Percentiles rank a stretch among this genome's conserved stretches.
Evolutionary conservation across 2,888 invertebrate species (phyloP).

Genomic region (Invenusta paracnida): DNA sequence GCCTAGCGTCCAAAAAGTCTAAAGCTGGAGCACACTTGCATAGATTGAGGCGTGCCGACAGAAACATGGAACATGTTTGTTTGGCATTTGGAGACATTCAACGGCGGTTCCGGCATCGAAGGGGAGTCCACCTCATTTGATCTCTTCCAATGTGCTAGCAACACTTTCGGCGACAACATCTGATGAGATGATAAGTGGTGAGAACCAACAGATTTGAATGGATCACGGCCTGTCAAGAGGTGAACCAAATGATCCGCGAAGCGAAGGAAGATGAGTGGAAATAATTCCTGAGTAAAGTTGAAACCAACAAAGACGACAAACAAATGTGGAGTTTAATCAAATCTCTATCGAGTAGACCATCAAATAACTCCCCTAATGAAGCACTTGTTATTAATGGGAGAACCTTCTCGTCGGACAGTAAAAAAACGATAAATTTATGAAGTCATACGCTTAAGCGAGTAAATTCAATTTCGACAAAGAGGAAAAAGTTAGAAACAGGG

Average conservation of each 20-base stretch:
- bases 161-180: neutral
- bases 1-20: neutral
- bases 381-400: neutral
- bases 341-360: too few species aligned
- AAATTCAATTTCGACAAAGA: neutral
- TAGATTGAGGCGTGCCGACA: neutral
- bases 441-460: neutral
- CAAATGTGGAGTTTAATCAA: too few species aligned
- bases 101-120: too few species aligned
- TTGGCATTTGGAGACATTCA: neutral
- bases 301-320: too few species aligned
- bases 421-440: neutral
- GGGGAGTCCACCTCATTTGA: neutral
- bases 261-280: too few species aligned
- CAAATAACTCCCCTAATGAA: neutral
- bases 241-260: too few species aligned
- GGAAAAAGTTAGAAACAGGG: neutral
- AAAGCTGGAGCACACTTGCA: neutral
- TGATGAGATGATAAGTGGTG: too few species aligned
- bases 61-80: neutral
- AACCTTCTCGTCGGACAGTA: neutral
- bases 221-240: too few species aligned
- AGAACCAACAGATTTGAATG: too few species aligned
- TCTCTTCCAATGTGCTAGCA: neutral
- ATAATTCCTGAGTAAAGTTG: too few species aligned